These are phyloP conservation scores for Microtus oregoni DNA, from an alignment of 2,113 vertebrate species.

Conservation along the genomic window DNA sequence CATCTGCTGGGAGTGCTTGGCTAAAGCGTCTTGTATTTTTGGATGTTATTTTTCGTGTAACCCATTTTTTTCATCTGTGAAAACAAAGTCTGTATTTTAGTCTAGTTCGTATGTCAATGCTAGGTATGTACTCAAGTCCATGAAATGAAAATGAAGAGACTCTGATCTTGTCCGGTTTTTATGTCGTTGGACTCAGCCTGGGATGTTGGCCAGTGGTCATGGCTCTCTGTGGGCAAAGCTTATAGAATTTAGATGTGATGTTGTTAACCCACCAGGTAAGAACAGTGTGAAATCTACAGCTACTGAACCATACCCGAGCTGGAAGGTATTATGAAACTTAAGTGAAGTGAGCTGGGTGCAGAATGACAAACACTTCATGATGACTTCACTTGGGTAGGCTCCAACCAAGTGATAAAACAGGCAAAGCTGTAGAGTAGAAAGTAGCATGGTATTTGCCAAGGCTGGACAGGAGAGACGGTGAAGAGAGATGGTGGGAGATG, in stretches of 20 bases:
- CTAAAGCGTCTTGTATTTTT: neutral
- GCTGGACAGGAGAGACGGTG: too few relatives aligned
- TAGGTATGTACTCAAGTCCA: neutral
- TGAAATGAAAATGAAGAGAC: neutral
- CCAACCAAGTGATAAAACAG: neutral
- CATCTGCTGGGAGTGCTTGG: neutral
- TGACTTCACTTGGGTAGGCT: neutral
- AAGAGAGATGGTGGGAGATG: neutral
- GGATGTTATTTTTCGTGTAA: neutral
- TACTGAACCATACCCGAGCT: neutral
- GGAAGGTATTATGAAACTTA: neutral
- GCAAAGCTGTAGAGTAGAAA: neutral
- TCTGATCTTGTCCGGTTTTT: neutral
- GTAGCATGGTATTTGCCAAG: neutral
- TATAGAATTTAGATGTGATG: neutral
- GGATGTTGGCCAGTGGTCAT: neutral
- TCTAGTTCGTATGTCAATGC: neutral
- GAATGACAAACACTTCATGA: neutral
- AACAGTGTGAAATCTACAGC: neutral
- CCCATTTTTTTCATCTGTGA: neutral
- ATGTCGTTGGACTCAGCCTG: neutral
- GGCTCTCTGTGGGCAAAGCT: neutral
- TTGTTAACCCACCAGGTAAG: neutral
- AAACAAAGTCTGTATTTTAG: neutral
- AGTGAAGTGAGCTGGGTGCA: neutral